These are phyloP conservation scores for Hyperoodon ampullatus DNA, from an alignment of 2,113 vertebrate genomes.

Conservation along the genomic window DNA sequence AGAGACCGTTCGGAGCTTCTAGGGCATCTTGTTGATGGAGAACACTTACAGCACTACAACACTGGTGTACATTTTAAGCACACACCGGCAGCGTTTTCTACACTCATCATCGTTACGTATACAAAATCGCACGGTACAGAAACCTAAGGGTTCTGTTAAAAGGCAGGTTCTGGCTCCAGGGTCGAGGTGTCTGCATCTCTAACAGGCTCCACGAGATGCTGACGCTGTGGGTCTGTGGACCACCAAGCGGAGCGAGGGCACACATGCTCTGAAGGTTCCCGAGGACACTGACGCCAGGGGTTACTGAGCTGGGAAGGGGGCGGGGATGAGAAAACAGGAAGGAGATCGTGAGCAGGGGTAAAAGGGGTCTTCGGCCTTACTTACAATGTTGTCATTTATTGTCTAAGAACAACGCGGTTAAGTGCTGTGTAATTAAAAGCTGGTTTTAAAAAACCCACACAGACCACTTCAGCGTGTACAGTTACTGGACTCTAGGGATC, in stretches of 20 bases:
- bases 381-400: not conserved
- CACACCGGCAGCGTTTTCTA: not conserved
- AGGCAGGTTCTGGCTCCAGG: not conserved
- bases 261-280: not conserved
- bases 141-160: too few species aligned
- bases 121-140: accelerated
- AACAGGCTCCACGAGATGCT: not conserved
- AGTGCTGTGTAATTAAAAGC: not conserved
- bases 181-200: not conserved
- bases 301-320: not conserved
- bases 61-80: not conserved
- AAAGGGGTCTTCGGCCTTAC: not conserved
- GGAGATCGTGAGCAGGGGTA: not conserved
- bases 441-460: not conserved
- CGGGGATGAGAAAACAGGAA: not conserved
- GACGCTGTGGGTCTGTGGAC: not conserved
- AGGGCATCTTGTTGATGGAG: not conserved
- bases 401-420: not conserved
- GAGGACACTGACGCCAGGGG: not conserved
- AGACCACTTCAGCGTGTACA: not conserved
- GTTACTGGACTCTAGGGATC: not conserved
- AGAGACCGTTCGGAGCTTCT: not conserved
- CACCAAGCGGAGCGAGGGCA: accelerated
- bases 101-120: too few species aligned
- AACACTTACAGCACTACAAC: not conserved